These are phyloP conservation scores for Hymenopus coronatus DNA, from an alignment of 2,888 invertebrate species.

Conservation along the genomic window DNA sequence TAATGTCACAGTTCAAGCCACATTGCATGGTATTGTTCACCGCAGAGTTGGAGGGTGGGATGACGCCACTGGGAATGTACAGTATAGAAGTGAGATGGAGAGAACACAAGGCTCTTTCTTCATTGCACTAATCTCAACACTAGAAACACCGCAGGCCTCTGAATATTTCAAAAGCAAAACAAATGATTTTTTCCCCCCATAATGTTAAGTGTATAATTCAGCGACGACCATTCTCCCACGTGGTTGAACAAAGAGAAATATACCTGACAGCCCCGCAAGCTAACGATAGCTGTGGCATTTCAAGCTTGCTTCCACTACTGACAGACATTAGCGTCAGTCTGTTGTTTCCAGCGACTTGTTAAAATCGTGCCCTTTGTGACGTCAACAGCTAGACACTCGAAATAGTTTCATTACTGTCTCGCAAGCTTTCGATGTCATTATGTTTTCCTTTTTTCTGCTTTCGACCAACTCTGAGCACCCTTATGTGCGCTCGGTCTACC, in stretches of 20 bases:
- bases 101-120: background rate
- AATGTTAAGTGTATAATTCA: background rate
- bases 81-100: no score
- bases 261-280: background rate
- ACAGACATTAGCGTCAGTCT: background rate
- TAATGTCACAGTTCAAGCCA: background rate
- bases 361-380: background rate
- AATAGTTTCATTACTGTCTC: background rate
- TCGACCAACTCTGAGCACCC: background rate
- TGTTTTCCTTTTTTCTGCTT: background rate
- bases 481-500: background rate
- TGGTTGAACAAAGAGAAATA: background rate
- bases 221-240: background rate
- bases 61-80: no score
- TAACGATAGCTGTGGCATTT: background rate
- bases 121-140: background rate
- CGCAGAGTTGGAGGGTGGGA: no score
- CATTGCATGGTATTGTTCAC: no score
- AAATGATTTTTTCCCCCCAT: background rate
- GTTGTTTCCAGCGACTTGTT: background rate
- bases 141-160: background rate
- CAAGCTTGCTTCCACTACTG: background rate
- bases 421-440: background rate
- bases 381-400: background rate
- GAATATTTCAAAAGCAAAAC: background rate